A percentile compares a stretch with the other conserved stretches of the same genome.
phyloP scores from a whole-genome alignment of 2,113 vertebrate species.

The Cinclus cinclus region DNA sequence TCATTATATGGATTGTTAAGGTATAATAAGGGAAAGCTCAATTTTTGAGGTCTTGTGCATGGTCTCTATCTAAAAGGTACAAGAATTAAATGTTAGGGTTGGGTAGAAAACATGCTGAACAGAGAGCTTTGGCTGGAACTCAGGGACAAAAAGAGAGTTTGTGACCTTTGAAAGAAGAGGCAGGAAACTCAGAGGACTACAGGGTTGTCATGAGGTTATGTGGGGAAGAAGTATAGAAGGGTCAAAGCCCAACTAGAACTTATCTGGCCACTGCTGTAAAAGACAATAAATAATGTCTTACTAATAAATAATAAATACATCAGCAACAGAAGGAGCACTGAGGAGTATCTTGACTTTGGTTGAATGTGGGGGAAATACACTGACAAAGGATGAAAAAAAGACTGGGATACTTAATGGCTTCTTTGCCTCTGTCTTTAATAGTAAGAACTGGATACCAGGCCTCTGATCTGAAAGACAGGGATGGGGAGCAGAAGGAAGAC shows the following conservation, averaged over 20 bases:
- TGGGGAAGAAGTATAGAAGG: fast-evolving
- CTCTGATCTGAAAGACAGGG: neutral
- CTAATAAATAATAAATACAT: neutral
- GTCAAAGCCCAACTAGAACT: neutral
- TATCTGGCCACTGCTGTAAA: neutral
- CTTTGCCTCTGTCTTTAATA: neutral
- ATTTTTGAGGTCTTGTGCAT: neutral
- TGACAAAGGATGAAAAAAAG: neutral
- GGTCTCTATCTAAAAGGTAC: neutral
- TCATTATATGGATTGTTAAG: neutral
- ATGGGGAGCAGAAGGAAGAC: neutral
- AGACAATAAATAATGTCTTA: neutral
- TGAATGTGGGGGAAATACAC: neutral
- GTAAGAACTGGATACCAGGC: neutral
- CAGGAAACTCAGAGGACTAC: neutral
- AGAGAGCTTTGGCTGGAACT: neutral
- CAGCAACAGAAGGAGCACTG: neutral
- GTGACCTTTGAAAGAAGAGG: neutral
- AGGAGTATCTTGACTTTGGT: neutral
- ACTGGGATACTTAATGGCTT: neutral
- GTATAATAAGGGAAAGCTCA: neutral
- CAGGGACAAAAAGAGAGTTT: neutral
- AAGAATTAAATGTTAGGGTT: neutral
- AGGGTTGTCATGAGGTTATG: neutral
- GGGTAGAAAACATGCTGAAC: neutral